Evolutionary conservation across 2,888 invertebrate genomes (phyloP), one percentile per base, ranked within the genome.

Genomic region (Hypomecis atomaria): DNA sequence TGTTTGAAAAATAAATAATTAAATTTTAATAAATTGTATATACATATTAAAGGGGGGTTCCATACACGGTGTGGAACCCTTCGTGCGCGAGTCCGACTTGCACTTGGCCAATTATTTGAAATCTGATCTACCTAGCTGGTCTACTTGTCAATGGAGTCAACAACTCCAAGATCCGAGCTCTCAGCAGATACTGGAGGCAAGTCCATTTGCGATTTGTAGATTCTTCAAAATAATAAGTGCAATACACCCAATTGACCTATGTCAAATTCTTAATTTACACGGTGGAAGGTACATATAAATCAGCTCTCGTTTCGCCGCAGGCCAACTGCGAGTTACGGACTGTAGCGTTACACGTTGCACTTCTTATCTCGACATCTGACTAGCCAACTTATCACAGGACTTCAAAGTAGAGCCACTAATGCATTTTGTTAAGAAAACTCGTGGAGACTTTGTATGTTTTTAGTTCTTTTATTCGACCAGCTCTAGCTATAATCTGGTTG

Each of bases 281-380:
- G 70, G 70, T 75, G 85, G 86, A 86, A 87, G 84, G 81, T 83
- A 86, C 85, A 83, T 79, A 76, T 77, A 78, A 86, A 52, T 52
- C 40, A 52, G 52, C 52, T 38, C 38, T 85, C 83, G 80, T 79
- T 85, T 82, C 78, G 75, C 71, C 70, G 50, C 64, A 59, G 65
- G 71, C 48, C 33, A 40, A 62, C 48, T 36, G 56, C 56, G 34
- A 60, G 52, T 65, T 50, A 65, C 57, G 65, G 53, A 43, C 42
- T 84, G 79, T 84, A 85, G 88, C 84, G 75, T 83, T 87, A 82
- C 84, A 79, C 73, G 83, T 74, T 77, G 84, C 87, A 82, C 80
- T 82, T 82, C 75, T 84, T 88, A 90, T 90, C 89, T 84, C 71
- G 74, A 78, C 86, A 90, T 90, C 89, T 88, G 80, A 87, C 84